Percentiles rank a stretch among this genome's conserved stretches.
phyloP scores from a whole-genome alignment of 2,888 invertebrate genomes.

The Trilocha varians region DNA sequence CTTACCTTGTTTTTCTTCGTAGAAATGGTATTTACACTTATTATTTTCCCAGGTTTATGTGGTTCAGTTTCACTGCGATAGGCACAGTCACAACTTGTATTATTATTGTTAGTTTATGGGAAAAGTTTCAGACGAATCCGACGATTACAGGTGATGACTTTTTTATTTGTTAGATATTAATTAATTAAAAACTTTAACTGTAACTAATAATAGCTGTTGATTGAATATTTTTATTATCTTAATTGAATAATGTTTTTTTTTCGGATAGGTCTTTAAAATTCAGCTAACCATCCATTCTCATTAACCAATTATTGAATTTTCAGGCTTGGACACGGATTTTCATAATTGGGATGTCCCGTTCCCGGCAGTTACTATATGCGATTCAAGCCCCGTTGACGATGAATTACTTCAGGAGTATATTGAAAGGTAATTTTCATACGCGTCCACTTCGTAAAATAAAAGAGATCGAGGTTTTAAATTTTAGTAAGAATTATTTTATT shows the following conservation, averaged over 20 bases:
- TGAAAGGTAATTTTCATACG: conserved; percentile 26
- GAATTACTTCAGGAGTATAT: conserved; percentile 58
- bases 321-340: conserved; percentile 84
- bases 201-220: too few relatives aligned
- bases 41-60: conserved; percentile 76
- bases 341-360: conserved; percentile 86
- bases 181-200: too few relatives aligned
- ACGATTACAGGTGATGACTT: conserved; percentile 77
- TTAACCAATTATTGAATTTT: conserved; percentile 4
- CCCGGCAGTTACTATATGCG: conserved; percentile 81
- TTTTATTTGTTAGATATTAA: not conserved
- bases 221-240: too few relatives aligned
- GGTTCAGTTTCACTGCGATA: conserved; percentile 82
- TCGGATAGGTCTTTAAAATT: too few relatives aligned
- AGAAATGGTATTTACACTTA: not conserved
- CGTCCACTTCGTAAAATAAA: not conserved
- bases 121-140: conserved; percentile 88
- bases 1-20: not conserved
- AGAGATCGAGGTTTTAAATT: not conserved
- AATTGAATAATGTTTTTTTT: too few relatives aligned
- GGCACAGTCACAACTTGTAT: conserved; percentile 81
- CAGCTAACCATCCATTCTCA: too few relatives aligned
- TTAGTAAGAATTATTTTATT: not conserved
- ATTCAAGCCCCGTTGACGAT: conserved; percentile 64
- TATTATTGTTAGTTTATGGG: conserved; percentile 85